phyloP scores from a whole-genome alignment of 2,888 invertebrate genomes.

The Bursaphelenchus okinawaensis region DNA sequence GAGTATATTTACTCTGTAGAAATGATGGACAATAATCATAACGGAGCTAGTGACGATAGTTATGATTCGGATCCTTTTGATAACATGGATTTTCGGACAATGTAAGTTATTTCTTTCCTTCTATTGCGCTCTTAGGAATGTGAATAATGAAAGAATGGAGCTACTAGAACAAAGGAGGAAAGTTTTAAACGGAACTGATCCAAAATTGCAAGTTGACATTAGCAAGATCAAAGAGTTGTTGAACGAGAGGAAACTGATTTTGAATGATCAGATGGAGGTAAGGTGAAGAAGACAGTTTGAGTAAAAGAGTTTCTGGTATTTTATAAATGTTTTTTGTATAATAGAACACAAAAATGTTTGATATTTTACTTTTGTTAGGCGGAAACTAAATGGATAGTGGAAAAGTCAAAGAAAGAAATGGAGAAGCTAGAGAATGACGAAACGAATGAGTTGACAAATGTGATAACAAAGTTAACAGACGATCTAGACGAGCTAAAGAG shows the following conservation, averaged over 20 bases:
- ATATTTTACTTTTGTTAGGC: no score
- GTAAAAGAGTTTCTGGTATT: no score
- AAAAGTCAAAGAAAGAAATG: neutral
- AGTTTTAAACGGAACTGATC: neutral
- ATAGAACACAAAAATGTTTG: neutral
- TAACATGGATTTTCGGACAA: conserved; percentile 1
- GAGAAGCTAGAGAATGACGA: conserved; percentile 1
- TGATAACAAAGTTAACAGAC: neutral
- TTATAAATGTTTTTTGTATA: no score
- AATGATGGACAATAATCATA: no score
- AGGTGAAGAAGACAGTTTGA: no score
- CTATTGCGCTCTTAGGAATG: neutral
- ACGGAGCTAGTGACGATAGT: neutral
- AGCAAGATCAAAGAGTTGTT: neutral
- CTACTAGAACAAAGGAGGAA: neutral
- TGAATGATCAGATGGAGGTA: conserved; percentile 2
- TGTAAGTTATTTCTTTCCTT: neutral
- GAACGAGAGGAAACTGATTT: neutral
- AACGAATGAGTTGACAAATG: neutral
- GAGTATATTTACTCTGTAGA: no score
- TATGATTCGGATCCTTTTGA: neutral
- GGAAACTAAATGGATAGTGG: neutral
- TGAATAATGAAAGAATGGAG: neutral
- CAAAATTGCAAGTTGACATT: neutral
- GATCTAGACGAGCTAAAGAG: conserved; percentile 2